These are phyloP conservation scores for Oligia strigilis DNA, from an alignment of 2,888 invertebrate genomes.

Conservation along the genomic window DNA sequence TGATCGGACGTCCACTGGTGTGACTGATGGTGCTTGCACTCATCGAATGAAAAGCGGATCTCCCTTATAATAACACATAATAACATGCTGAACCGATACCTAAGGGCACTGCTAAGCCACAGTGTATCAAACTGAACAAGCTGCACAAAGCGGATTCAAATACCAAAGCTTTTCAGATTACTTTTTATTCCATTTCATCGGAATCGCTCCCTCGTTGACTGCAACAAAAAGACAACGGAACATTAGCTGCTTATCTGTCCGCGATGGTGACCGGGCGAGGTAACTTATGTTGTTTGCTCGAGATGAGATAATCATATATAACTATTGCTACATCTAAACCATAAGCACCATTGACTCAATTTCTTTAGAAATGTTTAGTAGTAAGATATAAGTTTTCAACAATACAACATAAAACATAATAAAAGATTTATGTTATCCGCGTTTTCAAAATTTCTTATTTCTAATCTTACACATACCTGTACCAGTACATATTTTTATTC, in stretches of 20 bases:
- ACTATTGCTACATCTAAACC: neutral
- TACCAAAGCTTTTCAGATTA: slow-evolving; percentile 16
- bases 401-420: neutral
- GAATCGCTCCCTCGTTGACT: slow-evolving; percentile 6
- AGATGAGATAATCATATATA: neutral
- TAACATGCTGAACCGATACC: neutral
- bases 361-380: neutral
- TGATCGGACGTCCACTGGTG: neutral
- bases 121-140: slow-evolving; percentile 21
- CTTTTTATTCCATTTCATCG: slow-evolving; percentile 41
- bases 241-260: slow-evolving; percentile 30
- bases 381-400: neutral
- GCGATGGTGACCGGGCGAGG: neutral
- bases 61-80: neutral
- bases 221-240: slow-evolving; percentile 25
- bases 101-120: neutral
- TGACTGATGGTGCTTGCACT: neutral
- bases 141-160: slow-evolving; percentile 43
- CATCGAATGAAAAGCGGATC: neutral
- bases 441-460: slow-evolving; percentile 1
- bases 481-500: neutral
- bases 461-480: neutral
- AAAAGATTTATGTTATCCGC: neutral
- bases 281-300: slow-evolving; percentile 4
- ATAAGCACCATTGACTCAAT: too few species aligned